phyloP scores from a whole-genome alignment of 2,797 vertebrate species.

The Sebastes baramenuke region DNA sequence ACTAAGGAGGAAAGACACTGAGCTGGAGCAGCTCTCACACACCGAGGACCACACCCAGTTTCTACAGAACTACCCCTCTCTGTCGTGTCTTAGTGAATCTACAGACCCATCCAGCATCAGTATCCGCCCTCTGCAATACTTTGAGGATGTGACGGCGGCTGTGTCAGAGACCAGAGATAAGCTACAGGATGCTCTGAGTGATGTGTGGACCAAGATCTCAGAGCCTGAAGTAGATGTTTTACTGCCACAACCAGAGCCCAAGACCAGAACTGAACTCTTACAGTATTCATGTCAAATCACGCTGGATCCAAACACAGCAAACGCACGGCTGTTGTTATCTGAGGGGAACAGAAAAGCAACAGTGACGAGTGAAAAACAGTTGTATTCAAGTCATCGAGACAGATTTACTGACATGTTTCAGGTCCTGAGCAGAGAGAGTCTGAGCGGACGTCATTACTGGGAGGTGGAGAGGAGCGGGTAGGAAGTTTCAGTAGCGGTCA shows the following conservation, averaged over 20 bases:
- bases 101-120: too few relatives aligned
- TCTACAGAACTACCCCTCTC: too few relatives aligned
- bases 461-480: too few relatives aligned
- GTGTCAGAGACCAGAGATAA: conserved; percentile 14
- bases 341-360: conserved; percentile 16
- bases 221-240: neutral
- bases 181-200: neutral
- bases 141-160: too few relatives aligned
- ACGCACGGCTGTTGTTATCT: neutral
- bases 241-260: too few relatives aligned
- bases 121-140: too few relatives aligned
- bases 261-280: too few relatives aligned
- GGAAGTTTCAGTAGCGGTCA: conserved; percentile 13
- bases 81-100: too few relatives aligned
- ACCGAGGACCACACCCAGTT: neutral
- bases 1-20: conserved; percentile 15
- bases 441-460: conserved; percentile 7
- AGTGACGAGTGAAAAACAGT: neutral
- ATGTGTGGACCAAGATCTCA: neutral
- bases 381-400: neutral
- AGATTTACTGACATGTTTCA: conserved; percentile 37
- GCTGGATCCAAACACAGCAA: conserved; percentile 22
- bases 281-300: too few relatives aligned
- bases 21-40: conserved; percentile 14
- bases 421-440: neutral